Base-by-base conservation (phyloP, 1,140 invertebrate species). In the Caenorhabditis inopinata region DNA sequence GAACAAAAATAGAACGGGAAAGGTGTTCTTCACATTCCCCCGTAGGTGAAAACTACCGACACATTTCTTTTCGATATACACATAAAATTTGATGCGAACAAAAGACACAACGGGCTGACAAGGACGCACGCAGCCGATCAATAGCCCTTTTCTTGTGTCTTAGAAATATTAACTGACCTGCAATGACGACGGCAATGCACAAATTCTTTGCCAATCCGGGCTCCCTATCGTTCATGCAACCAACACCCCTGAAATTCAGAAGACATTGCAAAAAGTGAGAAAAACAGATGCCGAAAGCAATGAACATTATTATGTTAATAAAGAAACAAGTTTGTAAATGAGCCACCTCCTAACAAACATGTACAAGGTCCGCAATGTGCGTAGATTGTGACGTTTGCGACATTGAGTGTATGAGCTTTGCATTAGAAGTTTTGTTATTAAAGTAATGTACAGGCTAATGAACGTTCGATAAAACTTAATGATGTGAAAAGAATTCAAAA, bases 21-120 rank as follows among this genome's bases (percentile, higher is more conserved):
- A 6, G 32, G 16, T 12, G 32, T 38, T 14, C 25, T 4, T 9
- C 27, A 9, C n/a, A 14, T 32, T 9, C 27, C 32, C 2, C n/a
- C 32, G 11, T 38, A 11, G 12, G 1, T 12, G 32, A 18, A 25
- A 32, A 18, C 35, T 16, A 68, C 12, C 58, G 58, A 42, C 58
- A 42, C 29, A 21, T 38, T 68, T 68, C 21, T 32, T 32, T 68
- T 21, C n/a, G 35, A 68, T 68, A 68, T 68, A 32, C 58, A 29
- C 29, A 68, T 68, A 68, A 68, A 68, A 68, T 38, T 21, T 23
- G 32, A 68, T 23, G 58, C 21, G 58, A 68, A 68, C 58, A 18
- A 18, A 21, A 42, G 2, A 68, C 53, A 16, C 16, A 42, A 42
- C 38, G 38, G 38, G 38, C 38, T 14, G 38, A 18, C 27, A 21